Percentiles rank a stretch among this genome's conserved stretches.
Evolutionary conservation across 2,113 vertebrate genomes (phyloP).

Genomic region (Alaudala cheleensis): DNA sequence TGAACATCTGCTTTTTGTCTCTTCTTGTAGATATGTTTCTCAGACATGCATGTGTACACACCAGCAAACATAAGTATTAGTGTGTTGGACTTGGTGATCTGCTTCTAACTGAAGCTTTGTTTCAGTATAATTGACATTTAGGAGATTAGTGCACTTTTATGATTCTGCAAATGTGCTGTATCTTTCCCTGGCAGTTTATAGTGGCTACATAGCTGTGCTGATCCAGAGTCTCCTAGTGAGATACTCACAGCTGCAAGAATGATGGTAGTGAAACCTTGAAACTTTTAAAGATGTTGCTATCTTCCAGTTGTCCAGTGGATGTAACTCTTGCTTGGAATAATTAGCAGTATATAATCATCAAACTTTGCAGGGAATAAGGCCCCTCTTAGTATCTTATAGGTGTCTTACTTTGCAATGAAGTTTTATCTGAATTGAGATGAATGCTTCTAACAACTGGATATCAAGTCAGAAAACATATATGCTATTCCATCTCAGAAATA

Average conservation of each 20-base stretch:
- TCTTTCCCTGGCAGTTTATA: not conserved
- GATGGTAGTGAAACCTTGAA: not conserved
- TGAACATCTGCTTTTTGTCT: not conserved
- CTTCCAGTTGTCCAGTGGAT: not conserved
- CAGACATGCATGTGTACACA: fast-evolving
- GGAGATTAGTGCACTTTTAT: not conserved
- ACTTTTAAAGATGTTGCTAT: not conserved
- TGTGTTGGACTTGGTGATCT: not conserved
- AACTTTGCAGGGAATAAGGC: not conserved
- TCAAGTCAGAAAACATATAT: not conserved
- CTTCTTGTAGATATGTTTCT: not conserved
- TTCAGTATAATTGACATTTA: not conserved
- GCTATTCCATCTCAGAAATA: not conserved
- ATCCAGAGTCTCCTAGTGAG: not conserved
- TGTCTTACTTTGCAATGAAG: not conserved
- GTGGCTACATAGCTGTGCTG: not conserved
- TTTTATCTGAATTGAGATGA: not conserved
- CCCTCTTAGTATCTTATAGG: not conserved
- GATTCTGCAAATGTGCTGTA: not conserved
- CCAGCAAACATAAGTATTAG: not conserved
- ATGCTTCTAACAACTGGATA: not conserved
- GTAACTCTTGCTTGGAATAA: not conserved
- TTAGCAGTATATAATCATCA: not conserved
- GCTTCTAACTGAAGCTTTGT: not conserved
- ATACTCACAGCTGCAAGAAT: not conserved